Percentiles rank a stretch among this genome's conserved stretches.
These are phyloP conservation scores for Schizotus pectinicornis DNA, from an alignment of 2,888 invertebrate species.

Conservation along the genomic window DNA sequence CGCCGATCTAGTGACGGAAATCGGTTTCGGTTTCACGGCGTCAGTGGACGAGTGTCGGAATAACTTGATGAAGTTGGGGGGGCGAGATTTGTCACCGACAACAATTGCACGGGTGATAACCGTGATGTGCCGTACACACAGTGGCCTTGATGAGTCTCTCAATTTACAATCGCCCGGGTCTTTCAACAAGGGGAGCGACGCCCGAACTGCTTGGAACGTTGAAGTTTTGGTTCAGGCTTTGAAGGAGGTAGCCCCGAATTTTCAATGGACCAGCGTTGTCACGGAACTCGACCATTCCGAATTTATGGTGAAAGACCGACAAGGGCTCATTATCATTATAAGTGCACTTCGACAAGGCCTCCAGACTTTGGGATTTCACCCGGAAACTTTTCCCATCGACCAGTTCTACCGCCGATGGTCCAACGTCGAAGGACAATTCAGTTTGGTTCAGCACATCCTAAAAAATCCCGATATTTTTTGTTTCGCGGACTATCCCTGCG, in stretches of 20 bases:
- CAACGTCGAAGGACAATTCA: conserved; percentile 91
- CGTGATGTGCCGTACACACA: conserved; percentile 86
- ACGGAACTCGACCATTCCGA: conserved; percentile 89
- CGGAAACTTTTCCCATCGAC: conserved; percentile 84
- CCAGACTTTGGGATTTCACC: conserved; percentile 74
- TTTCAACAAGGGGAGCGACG: conserved; percentile 55
- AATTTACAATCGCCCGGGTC: conserved; percentile 69
- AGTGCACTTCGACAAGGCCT: conserved; percentile 83
- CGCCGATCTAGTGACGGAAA: conserved; percentile 88
- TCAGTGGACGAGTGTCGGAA: conserved; percentile 87
- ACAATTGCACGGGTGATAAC: conserved; percentile 84
- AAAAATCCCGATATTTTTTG: conserved; percentile 94
- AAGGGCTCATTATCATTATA: conserved; percentile 82
- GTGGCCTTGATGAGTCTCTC: conserved; percentile 70
- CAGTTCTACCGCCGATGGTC: conserved; percentile 91
- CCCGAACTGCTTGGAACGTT: conserved; percentile 83
- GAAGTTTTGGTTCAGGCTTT: conserved; percentile 93
- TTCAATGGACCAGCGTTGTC: conserved; percentile 94
- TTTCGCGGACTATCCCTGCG: conserved; percentile 90
- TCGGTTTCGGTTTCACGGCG: conserved; percentile 85
- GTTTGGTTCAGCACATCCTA: conserved; percentile 83
- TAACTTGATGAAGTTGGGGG: conserved; percentile 80
- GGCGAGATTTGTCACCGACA: conserved; percentile 80
- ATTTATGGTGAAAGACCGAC: conserved; percentile 86
- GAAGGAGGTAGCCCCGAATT: conserved; percentile 83